Evolutionary conservation across 2,888 invertebrate genomes (phyloP).

Genomic region (Drosophila rellima): DNA sequence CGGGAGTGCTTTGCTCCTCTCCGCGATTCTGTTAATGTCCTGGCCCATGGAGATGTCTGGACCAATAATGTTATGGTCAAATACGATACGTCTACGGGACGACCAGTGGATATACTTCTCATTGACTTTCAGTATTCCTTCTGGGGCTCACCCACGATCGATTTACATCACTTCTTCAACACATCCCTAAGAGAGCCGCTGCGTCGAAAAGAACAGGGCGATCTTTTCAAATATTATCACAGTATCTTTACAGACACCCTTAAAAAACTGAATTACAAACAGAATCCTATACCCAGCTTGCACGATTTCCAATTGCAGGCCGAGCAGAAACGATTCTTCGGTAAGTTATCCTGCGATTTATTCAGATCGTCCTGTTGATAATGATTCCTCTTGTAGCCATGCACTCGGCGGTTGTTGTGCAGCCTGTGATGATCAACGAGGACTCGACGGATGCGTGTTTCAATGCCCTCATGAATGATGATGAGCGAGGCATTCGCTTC

Average conservation of each 20-base stretch:
- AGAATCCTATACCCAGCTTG: slow-evolving; percentile 79
- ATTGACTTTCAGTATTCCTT: slow-evolving; percentile 85
- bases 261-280: slow-evolving; percentile 70
- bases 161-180: slow-evolving; percentile 84
- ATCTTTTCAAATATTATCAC: slow-evolving; percentile 82
- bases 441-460: slow-evolving; percentile 84
- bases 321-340: slow-evolving; percentile 81
- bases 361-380: not conserved
- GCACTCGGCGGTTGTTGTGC: slow-evolving; percentile 79
- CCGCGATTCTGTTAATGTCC: slow-evolving; percentile 79
- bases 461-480: slow-evolving; percentile 82
- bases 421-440: slow-evolving; percentile 83
- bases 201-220: slow-evolving; percentile 76
- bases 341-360: slow-evolving; percentile 51
- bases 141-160: slow-evolving; percentile 84
- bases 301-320: slow-evolving; percentile 78
- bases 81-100: slow-evolving; percentile 70
- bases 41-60: slow-evolving; percentile 85
- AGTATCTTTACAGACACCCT: slow-evolving; percentile 72
- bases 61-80: slow-evolving; percentile 85
- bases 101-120: slow-evolving; percentile 79
- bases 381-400: slow-evolving; percentile 65
- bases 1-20: slow-evolving; percentile 76
- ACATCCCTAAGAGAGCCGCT: slow-evolving; percentile 83
- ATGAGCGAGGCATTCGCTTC: slow-evolving; percentile 81